Percentiles rank a stretch among this genome's conserved stretches.
phyloP scores from a whole-genome alignment of 2,888 invertebrate genomes.

The Nematopogon swammerdamellus region DNA sequence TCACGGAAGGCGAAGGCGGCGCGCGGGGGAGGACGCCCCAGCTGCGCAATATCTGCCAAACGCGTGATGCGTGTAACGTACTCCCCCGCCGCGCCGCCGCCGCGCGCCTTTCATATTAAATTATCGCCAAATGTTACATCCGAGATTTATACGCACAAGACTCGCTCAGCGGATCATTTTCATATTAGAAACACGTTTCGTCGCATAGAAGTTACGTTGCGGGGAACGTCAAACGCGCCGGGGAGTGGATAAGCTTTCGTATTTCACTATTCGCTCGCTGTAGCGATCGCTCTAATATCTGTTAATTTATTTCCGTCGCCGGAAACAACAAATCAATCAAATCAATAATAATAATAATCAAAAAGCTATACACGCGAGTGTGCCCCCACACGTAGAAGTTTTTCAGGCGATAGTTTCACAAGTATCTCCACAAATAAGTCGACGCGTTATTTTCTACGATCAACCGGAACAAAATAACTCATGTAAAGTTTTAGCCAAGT shows the following conservation, averaged over 20 bases:
- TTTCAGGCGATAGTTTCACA: neutral
- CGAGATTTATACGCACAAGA: conserved; percentile 23
- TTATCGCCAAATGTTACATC: conserved; percentile 37
- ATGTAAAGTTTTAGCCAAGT: neutral
- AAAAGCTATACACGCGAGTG: no score
- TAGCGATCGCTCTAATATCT: no score
- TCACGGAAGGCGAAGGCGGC: no score
- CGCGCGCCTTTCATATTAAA: conserved; percentile 35
- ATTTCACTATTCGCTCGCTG: no score
- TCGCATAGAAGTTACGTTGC: neutral
- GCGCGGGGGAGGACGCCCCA: neutral
- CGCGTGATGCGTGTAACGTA: neutral
- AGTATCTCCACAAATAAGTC: neutral
- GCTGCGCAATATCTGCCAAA: neutral
- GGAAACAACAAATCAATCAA: no score
- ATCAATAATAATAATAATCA: no score
- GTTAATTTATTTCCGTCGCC: no score
- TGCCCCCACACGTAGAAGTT: neutral
- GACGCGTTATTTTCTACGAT: neutral
- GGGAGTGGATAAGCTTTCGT: no score
- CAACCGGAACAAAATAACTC: neutral
- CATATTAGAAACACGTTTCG: neutral
- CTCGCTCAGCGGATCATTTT: conserved; percentile 9
- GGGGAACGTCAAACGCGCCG: neutral
- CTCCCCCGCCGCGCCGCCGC: conserved; percentile 16